phyloP scores from a whole-genome alignment of 2,797 vertebrate genomes.

The Coranthus polyacanthus region DNA sequence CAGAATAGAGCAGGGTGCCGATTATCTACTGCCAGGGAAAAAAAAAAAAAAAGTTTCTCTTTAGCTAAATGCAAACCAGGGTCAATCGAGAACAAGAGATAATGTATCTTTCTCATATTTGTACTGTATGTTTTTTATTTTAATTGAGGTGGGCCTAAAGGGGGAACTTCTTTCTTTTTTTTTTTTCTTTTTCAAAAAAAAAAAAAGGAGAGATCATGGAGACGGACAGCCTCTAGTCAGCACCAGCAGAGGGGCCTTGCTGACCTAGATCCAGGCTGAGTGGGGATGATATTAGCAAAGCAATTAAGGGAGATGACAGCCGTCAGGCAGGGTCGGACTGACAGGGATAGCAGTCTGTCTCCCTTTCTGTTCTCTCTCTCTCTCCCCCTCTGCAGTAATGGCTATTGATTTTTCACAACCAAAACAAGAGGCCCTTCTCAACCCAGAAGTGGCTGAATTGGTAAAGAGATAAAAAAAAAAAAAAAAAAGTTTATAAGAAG shows the following conservation, averaged over 20 bases:
- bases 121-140: conserved; percentile 51
- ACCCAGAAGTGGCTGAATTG: conserved; percentile 56
- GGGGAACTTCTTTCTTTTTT: neutral
- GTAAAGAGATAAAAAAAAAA: conserved; percentile 38
- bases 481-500: conserved; percentile 33
- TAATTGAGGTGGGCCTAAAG: conserved; percentile 54
- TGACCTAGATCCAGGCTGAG: conserved; percentile 83
- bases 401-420: conserved; percentile 82
- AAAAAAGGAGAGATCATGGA: conserved; percentile 57
- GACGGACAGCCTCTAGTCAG: conserved; percentile 65
- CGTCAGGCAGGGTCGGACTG: conserved; percentile 80
- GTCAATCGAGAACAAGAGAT: conserved; percentile 49
- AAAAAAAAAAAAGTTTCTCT: conserved; percentile 24
- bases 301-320: conserved; percentile 87
- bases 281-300: conserved; percentile 83
- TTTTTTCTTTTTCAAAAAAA: neutral
- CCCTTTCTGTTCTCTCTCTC: conserved; percentile 35
- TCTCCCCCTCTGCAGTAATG: conserved; percentile 67
- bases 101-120: conserved; percentile 28
- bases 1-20: conserved; percentile 62
- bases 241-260: conserved; percentile 69
- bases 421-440: conserved; percentile 76
- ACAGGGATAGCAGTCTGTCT: conserved; percentile 73
- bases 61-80: conserved; percentile 53
- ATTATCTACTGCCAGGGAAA: conserved; percentile 49